Base-by-base conservation (phyloP, 2,113 vertebrate species). In the Sorex araneus region DNA sequence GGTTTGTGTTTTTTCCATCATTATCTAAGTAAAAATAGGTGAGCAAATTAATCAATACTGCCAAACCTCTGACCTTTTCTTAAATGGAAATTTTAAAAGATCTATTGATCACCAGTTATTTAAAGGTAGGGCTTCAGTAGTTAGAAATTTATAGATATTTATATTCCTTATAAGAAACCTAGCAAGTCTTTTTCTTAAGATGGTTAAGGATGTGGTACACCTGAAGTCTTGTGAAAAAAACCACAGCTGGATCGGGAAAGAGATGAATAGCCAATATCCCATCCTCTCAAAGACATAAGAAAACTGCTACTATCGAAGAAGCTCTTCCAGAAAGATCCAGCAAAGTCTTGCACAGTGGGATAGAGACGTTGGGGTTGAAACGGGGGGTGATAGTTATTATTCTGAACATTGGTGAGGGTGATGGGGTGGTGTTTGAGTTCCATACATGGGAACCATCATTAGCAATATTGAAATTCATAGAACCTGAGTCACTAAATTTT, bases 81-180 rank as follows among this genome's bases (percentile, higher is more conserved):
- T 15, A 92, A 95, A 60, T 60, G 23, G 23, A 23, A 60, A 21
- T 21, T 21, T 60, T 60, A 60, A 60, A 54, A 93, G 66, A 73
- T 16, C 71, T 92, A 90, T 83, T 80, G 57, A 94, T 95, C 70
- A 73, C 85, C 6, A 43, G 88, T 23, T 60, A 60, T 60, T 83
- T 95, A 90, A 85, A 96, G 70, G 64, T 32, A 88, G 36, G 16
- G 16, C 90, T 95, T 93, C 84, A 92, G 78, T 75, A 85, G 78
- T 73, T 57, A 93, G 91, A 82, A 32, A 21, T 85, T 93, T 90
- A 83, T 0, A 90, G 57, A 92, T 92, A 80, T 82, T 85, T 82
- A 93, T 91, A 84, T 85, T 90, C 75, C 71, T 93, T 84, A 2
- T 84, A 96, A 89, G 76, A 67, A 75, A 82, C 27, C 9, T 43